Evolutionary conservation across 2,888 invertebrate species (phyloP).

Genomic region (Aspidiotus destructor): DNA sequence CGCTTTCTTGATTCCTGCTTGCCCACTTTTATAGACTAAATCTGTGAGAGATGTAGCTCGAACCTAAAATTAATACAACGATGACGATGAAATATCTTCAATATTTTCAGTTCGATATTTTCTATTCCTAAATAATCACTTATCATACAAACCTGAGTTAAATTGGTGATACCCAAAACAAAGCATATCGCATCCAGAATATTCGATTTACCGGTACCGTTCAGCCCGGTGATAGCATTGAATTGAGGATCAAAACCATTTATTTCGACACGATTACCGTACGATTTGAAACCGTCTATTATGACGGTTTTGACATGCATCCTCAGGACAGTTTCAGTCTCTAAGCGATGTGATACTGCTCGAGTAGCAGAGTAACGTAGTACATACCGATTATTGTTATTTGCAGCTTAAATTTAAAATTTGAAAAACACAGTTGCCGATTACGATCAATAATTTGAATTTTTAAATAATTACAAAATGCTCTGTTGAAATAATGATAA

Average conservation of each 20-base stretch:
- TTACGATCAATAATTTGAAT: too few species aligned
- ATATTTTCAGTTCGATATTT: neutral
- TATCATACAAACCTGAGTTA: slow-evolving; percentile 59
- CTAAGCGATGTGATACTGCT: too few species aligned
- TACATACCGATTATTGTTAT: too few species aligned
- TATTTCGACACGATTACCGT: slow-evolving; percentile 84
- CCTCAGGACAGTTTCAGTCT: slow-evolving; percentile 28
- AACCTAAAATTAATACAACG: slow-evolving; percentile 53
- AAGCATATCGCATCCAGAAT: slow-evolving; percentile 97
- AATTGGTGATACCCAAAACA: slow-evolving; percentile 84
- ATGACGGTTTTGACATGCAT: slow-evolving; percentile 90
- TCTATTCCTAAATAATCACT: neutral
- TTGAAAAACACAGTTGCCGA: too few species aligned
- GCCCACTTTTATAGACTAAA: slow-evolving; percentile 94
- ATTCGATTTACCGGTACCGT: slow-evolving; percentile 96
- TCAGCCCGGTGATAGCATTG: slow-evolving; percentile 95
- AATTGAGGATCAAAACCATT: slow-evolving; percentile 87
- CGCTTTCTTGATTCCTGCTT: slow-evolving; percentile 90
- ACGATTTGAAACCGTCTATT: slow-evolving; percentile 96
- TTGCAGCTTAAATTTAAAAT: too few species aligned
- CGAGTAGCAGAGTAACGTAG: too few species aligned
- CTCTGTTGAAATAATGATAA: too few species aligned
- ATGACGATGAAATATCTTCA: slow-evolving; percentile 3
- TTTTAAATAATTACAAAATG: too few species aligned
- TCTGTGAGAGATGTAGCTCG: slow-evolving; percentile 84